Conservation (phyloP, 2,113 vertebrate species). For the Vicugna pacos region DNA sequence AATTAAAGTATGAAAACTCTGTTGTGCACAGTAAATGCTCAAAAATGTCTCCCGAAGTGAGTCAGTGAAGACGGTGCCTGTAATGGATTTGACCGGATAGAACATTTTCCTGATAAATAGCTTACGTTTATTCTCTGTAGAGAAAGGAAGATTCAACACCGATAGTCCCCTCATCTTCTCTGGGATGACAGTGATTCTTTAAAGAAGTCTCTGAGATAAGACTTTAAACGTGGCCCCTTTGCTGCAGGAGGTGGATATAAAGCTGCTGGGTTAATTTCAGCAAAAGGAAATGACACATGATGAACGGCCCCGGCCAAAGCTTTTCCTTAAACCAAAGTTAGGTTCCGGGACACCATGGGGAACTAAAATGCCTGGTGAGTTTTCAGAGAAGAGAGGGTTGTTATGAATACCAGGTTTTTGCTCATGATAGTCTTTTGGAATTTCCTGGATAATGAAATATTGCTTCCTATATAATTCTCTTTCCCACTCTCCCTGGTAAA, state of each 20-base stretch:
- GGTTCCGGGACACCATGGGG: background rate
- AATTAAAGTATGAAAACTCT: slow-evolving; percentile 9
- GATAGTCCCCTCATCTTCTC: background rate
- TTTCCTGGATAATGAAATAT: background rate
- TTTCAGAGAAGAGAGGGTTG: background rate
- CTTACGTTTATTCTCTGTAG: background rate
- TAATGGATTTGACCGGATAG: background rate
- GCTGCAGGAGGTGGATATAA: background rate
- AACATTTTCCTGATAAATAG: slow-evolving; percentile 19
- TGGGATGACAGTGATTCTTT: slow-evolving; percentile 15
- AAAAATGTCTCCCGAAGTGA: background rate
- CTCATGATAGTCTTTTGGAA: background rate
- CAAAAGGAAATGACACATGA: background rate
- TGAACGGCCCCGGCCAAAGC: background rate
- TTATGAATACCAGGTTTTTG: background rate
- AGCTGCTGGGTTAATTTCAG: background rate
- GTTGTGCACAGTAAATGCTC: background rate
- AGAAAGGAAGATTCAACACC: slow-evolving; percentile 16
- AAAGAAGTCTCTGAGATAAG: slow-evolving; percentile 21
- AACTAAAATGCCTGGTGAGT: background rate
- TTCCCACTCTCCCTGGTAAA: background rate
- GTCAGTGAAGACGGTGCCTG: background rate
- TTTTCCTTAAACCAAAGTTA: background rate
- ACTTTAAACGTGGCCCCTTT: background rate
- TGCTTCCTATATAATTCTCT: background rate